These are phyloP conservation scores for Tenebrosternarchus preto DNA, from an alignment of 2,113 vertebrate genomes.

Conservation along the genomic window DNA sequence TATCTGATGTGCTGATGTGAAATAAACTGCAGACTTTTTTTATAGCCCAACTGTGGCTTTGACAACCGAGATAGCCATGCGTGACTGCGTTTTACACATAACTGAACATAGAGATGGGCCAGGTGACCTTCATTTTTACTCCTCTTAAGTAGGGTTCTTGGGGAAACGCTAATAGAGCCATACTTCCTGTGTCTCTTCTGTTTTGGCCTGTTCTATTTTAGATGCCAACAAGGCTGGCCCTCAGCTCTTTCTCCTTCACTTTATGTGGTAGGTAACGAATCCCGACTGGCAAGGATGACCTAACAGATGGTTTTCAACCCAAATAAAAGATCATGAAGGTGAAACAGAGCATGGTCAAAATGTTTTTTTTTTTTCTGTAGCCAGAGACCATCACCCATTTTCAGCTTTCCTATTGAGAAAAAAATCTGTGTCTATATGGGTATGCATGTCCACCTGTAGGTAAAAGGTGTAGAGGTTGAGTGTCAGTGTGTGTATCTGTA, in stretches of 20 bases:
- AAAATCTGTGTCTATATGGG: not conserved
- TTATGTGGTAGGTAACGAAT: slow-evolving; percentile 62
- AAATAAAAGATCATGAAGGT: slow-evolving; percentile 56
- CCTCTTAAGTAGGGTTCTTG: slow-evolving; percentile 7
- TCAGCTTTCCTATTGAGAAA: not conserved
- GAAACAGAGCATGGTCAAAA: slow-evolving; percentile 47
- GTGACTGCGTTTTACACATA: not conserved
- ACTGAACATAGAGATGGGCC: not conserved
- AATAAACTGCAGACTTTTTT: slow-evolving; percentile 16
- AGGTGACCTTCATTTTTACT: slow-evolving; percentile 36
- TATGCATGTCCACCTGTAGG: not conserved
- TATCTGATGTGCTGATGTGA: slow-evolving; percentile 10
- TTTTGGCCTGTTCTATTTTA: slow-evolving; percentile 45
- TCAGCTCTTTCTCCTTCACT: slow-evolving; percentile 44
- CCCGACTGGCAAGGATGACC: slow-evolving; percentile 48
- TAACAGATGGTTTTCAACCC: slow-evolving; percentile 67
- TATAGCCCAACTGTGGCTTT: not conserved
- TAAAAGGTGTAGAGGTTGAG: not conserved
- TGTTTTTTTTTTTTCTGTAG: slow-evolving; percentile 8
- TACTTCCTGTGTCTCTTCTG: slow-evolving; percentile 28
- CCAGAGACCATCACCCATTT: slow-evolving; percentile 35
- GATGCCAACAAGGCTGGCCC: slow-evolving; percentile 46
- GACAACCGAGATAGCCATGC: slow-evolving; percentile 2
- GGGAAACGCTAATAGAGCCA: slow-evolving; percentile 18
- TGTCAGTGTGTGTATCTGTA: not conserved